Conservation (phyloP, 2,113 vertebrate species). For the Miniopterus natalensis region DNA sequence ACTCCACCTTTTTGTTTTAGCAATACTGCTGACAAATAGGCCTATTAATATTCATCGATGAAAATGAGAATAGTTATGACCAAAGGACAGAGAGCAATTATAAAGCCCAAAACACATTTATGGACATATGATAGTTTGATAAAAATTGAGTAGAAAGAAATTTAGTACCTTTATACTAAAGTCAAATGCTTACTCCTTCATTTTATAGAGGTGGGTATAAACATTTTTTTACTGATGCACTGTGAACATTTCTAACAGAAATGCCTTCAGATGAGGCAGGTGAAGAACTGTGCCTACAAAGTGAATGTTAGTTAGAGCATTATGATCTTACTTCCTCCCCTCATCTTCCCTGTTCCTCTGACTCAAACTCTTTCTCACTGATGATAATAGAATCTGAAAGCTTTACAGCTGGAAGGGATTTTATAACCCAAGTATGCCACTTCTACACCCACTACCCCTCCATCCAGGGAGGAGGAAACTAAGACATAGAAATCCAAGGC, state of each 20-base stretch:
- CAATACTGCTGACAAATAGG: background rate
- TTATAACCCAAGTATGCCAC: background rate
- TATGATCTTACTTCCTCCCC: background rate
- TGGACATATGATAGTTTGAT: background rate
- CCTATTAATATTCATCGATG: conserved; percentile 12
- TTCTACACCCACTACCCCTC: rapidly evolving
- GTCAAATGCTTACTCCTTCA: background rate
- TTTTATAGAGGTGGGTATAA: conserved; percentile 23
- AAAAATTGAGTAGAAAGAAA: conserved; percentile 26
- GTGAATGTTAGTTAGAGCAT: background rate
- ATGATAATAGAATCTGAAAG: background rate
- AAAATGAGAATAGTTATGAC: conserved; percentile 54
- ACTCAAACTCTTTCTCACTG: background rate
- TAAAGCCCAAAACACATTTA: background rate
- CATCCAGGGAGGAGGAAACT: background rate
- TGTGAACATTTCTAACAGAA: conserved; percentile 44
- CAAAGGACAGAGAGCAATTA: background rate
- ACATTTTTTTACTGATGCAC: background rate
- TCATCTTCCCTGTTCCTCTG: background rate
- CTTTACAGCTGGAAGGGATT: background rate
- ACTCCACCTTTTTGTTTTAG: background rate
- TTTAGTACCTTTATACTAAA: background rate
- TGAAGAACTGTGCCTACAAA: background rate
- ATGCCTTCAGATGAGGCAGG: background rate
- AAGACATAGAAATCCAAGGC: background rate